These are phyloP conservation scores for Cyanocitta stelleri DNA, from an alignment of 2,113 vertebrate species.

Conservation along the genomic window DNA sequence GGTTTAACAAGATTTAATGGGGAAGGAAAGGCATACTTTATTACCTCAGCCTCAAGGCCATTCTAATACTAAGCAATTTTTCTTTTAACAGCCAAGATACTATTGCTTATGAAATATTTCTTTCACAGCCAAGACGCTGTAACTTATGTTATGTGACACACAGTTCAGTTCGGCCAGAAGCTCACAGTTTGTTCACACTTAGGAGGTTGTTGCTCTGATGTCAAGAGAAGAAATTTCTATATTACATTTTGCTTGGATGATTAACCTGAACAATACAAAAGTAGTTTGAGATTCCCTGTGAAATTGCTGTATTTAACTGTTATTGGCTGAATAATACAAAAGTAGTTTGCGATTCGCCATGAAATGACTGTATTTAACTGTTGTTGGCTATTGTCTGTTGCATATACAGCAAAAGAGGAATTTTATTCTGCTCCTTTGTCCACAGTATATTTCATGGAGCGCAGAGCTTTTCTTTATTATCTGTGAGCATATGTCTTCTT, in stretches of 20 bases:
- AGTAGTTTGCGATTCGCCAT: neutral
- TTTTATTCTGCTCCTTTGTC: neutral
- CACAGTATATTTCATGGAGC: neutral
- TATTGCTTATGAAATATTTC: neutral
- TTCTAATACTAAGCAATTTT: neutral
- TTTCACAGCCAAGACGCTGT: neutral
- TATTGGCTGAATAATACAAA: neutral
- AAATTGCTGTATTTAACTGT: neutral
- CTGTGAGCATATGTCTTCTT: neutral
- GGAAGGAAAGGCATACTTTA: neutral
- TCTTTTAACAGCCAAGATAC: neutral
- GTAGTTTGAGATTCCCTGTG: neutral
- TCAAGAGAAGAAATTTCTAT: neutral
- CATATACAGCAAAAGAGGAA: fast-evolving
- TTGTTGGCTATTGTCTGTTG: neutral
- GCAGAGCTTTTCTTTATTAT: neutral
- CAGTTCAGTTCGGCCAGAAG: neutral
- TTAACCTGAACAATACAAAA: neutral
- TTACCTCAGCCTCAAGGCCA: neutral
- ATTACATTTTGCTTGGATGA: neutral
- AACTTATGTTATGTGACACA: neutral
- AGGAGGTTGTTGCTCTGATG: neutral
- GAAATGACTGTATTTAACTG: neutral
- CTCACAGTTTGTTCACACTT: neutral
- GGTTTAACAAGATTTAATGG: neutral